A percentile compares a stretch with the other conserved stretches of the same genome.
Evolutionary conservation across 2,113 vertebrate genomes (phyloP).

Genomic region (Phaethornis superciliosus): DNA sequence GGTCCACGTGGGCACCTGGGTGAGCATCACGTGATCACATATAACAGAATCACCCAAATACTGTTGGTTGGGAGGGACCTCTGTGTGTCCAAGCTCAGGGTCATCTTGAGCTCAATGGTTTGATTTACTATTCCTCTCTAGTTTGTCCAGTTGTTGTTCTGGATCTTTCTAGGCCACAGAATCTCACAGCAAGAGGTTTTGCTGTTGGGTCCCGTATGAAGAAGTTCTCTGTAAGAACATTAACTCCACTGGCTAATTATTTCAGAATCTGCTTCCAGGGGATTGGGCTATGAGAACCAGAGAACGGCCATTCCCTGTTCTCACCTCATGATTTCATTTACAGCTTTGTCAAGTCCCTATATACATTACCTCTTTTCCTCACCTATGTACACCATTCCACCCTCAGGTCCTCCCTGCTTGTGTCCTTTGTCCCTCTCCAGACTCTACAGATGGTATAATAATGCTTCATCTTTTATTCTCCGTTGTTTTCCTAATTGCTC

Average conservation of each 20-base stretch:
- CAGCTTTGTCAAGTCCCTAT: neutral
- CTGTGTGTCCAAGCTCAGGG: neutral
- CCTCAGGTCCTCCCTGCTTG: neutral
- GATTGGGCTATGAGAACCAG: neutral
- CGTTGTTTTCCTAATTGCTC: neutral
- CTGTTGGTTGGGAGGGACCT: neutral
- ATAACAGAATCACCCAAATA: neutral
- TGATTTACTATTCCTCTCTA: neutral
- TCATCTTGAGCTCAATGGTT: neutral
- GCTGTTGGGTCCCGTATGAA: neutral
- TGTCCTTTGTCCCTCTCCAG: neutral
- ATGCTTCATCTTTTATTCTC: neutral
- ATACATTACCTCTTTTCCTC: neutral
- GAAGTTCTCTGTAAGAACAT: neutral
- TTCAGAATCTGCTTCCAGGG: neutral
- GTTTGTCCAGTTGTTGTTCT: neutral
- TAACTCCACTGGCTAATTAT: neutral
- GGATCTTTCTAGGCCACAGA: neutral
- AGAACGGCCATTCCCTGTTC: neutral
- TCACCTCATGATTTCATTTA: neutral
- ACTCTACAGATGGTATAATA: neutral
- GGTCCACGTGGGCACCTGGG: rapidly evolving
- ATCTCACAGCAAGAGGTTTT: neutral
- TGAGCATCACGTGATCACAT: rapidly evolving
- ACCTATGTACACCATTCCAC: rapidly evolving